Evolutionary conservation across 2,113 vertebrate genomes (phyloP).

Genomic region (Tor tambroides): DNA sequence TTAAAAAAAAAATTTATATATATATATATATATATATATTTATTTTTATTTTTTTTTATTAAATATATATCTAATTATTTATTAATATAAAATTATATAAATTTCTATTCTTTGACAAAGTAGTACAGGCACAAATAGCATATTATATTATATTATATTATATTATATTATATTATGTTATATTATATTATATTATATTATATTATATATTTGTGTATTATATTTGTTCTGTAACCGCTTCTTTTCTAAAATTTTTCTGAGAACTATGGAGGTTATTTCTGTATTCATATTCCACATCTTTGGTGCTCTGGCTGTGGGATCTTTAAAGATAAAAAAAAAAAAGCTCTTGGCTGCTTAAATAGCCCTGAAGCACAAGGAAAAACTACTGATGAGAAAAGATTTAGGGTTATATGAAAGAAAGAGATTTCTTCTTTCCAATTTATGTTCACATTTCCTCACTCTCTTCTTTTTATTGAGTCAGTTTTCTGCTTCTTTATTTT

Average conservation of each 20-base stretch:
- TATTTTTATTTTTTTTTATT: no score
- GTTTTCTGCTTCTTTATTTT: neutral
- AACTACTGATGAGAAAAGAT: slow-evolving; percentile 47
- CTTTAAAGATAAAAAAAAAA: slow-evolving; percentile 33
- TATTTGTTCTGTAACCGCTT: neutral
- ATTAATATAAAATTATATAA: neutral
- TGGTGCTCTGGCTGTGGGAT: slow-evolving; percentile 14
- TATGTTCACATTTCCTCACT: neutral
- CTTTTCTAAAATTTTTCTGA: slow-evolving; percentile 18
- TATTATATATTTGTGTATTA: no score
- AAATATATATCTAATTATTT: neutral
- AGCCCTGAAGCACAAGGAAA: slow-evolving; percentile 38
- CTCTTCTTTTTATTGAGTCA: neutral
- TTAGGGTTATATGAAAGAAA: neutral
- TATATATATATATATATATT: no score
- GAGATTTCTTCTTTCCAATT: slow-evolving; percentile 18
- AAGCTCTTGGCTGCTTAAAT: slow-evolving; percentile 23
- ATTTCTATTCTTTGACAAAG: neutral
- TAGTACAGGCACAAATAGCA: no score
- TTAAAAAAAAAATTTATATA: no score
- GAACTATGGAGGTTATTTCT: slow-evolving; percentile 4
- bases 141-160: no score
- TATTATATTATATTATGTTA: no score
- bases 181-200: no score
- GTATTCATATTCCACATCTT: slow-evolving; percentile 23